Percentiles rank a stretch among this genome's conserved stretches.
Evolutionary conservation across 2,797 vertebrate species (phyloP).

Genomic region (Sternotherus odoratus): DNA sequence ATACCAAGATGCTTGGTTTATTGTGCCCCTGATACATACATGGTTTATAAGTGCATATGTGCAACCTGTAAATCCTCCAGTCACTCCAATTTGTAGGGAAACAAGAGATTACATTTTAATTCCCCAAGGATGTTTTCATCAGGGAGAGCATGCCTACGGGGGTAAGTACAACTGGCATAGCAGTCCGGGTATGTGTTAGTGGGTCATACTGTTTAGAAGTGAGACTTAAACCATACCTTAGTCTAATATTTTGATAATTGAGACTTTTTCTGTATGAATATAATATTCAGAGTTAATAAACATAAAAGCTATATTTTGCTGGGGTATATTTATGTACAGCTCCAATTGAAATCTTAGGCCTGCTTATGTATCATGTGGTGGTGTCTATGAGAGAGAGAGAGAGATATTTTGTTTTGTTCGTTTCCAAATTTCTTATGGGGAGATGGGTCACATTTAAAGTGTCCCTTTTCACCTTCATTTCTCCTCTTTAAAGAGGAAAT

Average conservation of each 20-base stretch:
- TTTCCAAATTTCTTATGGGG: slow-evolving; percentile 52
- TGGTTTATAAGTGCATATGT: background rate
- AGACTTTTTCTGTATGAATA: background rate
- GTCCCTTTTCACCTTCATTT: slow-evolving; percentile 52
- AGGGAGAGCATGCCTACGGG: background rate
- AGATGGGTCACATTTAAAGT: slow-evolving; percentile 54
- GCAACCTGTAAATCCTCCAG: background rate
- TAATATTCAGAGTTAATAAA: slow-evolving; percentile 3
- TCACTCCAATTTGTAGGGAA: background rate
- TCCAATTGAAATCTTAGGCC: slow-evolving; percentile 23
- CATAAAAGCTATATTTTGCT: slow-evolving; percentile 18
- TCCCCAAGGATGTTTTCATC: slow-evolving; percentile 14
- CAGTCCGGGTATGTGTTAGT: background rate
- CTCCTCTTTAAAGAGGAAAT: slow-evolving; percentile 72
- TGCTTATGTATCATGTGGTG: slow-evolving; percentile 33
- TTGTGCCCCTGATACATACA: slow-evolving; percentile 8
- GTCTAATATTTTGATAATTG: background rate
- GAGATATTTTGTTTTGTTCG: slow-evolving; percentile 39
- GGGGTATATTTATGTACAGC: slow-evolving; percentile 14
- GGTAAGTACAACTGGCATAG: background rate
- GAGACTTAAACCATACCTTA: slow-evolving; percentile 2
- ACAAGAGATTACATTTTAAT: slow-evolving; percentile 19
- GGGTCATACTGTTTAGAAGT: accelerated
- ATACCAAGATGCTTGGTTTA: background rate
- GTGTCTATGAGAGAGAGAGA: background rate